Percentiles rank a stretch among this genome's conserved stretches.
Conservation (phyloP, 2,888 invertebrate species). For the Apamea monoglypha region DNA sequence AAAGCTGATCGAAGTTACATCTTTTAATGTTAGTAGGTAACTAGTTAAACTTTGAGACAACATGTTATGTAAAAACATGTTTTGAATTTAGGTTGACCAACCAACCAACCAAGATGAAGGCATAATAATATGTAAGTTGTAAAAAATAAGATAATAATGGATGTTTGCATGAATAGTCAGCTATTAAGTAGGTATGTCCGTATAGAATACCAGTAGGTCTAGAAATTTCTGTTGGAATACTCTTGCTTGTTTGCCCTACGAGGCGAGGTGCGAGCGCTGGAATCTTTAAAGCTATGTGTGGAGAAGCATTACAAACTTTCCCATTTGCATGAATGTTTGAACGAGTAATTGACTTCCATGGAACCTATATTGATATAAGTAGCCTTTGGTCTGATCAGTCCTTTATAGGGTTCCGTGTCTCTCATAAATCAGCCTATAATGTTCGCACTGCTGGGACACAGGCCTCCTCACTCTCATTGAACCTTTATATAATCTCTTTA, state of each 20-base stretch:
- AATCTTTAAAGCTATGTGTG: constrained; percentile 16
- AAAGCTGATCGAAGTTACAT: constrained; percentile 11
- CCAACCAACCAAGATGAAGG: constrained; percentile 9
- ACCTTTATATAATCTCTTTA: background rate
- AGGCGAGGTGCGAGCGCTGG: background rate
- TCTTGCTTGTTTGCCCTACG: constrained; percentile 9
- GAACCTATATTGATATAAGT: background rate
- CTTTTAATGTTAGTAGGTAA: constrained; percentile 45
- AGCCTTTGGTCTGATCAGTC: background rate
- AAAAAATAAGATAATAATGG: background rate
- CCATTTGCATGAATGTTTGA: background rate
- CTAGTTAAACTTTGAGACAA: background rate
- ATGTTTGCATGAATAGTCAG: constrained; percentile 11
- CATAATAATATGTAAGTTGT: background rate
- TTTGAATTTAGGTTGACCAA: constrained; percentile 26
- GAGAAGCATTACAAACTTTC: constrained; percentile 19
- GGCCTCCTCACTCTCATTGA: background rate
- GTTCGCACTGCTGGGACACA: background rate
- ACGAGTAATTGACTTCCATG: constrained; percentile 4
- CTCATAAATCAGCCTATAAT: background rate
- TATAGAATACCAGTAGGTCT: constrained; percentile 14
- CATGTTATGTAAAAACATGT: constrained; percentile 51
- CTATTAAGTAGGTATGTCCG: background rate
- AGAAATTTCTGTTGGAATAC: constrained; percentile 30
- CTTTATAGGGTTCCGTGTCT: background rate